These are phyloP conservation scores for Eurois occulta DNA, from an alignment of 2,888 invertebrate genomes.

Conservation along the genomic window DNA sequence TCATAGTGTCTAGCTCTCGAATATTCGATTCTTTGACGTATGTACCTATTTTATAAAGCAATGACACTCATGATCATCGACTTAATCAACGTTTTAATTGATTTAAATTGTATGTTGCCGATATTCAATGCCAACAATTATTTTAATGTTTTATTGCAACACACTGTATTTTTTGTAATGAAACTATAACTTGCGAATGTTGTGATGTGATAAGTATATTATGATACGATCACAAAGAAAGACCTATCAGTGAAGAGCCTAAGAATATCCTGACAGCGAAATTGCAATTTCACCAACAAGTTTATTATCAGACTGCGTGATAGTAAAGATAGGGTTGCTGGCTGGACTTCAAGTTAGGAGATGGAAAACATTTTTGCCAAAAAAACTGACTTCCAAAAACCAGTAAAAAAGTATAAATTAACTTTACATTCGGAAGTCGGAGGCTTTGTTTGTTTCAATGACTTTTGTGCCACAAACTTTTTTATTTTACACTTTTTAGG, in stretches of 20 bases:
- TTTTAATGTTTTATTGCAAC: not conserved
- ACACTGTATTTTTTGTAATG: not conserved
- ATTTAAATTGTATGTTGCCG: not conserved
- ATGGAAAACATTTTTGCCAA: too few relatives aligned
- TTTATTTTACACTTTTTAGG: too few relatives aligned
- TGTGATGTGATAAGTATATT: not conserved
- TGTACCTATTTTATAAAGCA: too few relatives aligned
- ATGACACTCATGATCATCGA: not conserved
- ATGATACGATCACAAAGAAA: not conserved
- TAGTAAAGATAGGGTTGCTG: not conserved
- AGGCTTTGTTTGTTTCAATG: too few relatives aligned
- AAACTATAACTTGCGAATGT: not conserved
- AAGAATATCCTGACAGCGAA: not conserved
- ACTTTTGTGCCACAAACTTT: too few relatives aligned
- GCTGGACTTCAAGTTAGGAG: not conserved
- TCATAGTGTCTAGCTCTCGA: not conserved
- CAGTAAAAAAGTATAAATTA: too few relatives aligned
- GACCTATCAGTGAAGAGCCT: not conserved
- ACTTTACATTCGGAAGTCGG: too few relatives aligned
- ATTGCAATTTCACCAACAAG: not conserved
- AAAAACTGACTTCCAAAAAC: too few relatives aligned
- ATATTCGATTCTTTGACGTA: not conserved
- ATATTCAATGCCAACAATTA: not conserved
- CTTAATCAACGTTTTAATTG: not conserved
- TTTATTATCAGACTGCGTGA: not conserved